Percentiles rank a stretch among this genome's conserved stretches.
phyloP scores from a whole-genome alignment of 2,797 vertebrate genomes.

The Xyrichtys novacula region DNA sequence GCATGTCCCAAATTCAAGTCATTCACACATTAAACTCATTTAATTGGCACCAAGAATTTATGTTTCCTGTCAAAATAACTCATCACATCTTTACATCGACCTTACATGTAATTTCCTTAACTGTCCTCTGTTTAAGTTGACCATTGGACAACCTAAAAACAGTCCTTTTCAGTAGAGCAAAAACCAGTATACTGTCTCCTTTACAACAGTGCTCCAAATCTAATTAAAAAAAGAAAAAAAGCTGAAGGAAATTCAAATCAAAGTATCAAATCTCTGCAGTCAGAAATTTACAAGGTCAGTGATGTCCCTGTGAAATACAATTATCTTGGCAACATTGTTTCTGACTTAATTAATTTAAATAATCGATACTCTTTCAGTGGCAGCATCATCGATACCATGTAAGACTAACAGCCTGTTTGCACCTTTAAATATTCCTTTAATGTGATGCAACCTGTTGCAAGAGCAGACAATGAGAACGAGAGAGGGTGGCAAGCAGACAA shows the following conservation, averaged over 20 bases:
- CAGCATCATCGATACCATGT: constrained; percentile 44
- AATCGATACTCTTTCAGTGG: constrained; percentile 35
- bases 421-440: constrained; percentile 77
- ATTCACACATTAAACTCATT: too few relatives aligned
- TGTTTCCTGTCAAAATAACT: too few relatives aligned
- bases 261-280: neutral
- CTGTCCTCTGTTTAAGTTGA: too few relatives aligned
- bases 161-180: too few relatives aligned
- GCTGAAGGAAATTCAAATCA: constrained; percentile 5
- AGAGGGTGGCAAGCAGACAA: constrained; percentile 63
- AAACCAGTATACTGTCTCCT: too few relatives aligned
- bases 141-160: too few relatives aligned
- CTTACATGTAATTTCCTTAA: too few relatives aligned
- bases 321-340: constrained; percentile 27
- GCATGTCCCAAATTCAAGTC: too few relatives aligned
- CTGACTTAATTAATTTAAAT: constrained; percentile 32
- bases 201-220: too few relatives aligned
- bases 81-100: too few relatives aligned
- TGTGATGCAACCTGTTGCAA: constrained; percentile 86
- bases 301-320: constrained; percentile 27
- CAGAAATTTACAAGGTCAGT: constrained; percentile 9
- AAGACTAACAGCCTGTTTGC: constrained; percentile 67
- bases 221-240: too few relatives aligned
- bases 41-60: too few relatives aligned
- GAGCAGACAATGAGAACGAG: constrained; percentile 64